Percentiles rank a stretch among this genome's conserved stretches.
These are phyloP conservation scores for Enteromius treurensis DNA, from an alignment of 2,797 vertebrate species.

Conservation along the genomic window DNA sequence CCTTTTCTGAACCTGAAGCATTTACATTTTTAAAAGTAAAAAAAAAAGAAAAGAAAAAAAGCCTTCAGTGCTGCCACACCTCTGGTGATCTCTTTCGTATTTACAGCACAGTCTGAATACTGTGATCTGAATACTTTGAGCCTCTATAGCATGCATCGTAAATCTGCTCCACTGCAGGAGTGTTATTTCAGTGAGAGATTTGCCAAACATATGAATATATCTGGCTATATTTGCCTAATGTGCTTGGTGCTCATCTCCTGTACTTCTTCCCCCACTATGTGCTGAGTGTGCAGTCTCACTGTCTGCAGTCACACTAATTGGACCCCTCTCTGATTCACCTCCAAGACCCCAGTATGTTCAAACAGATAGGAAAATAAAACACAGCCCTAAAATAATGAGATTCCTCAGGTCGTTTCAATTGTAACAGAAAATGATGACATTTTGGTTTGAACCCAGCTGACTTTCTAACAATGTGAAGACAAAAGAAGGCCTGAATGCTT, in stretches of 20 bases:
- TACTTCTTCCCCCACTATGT: conserved; percentile 62
- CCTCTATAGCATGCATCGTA: conserved; percentile 20
- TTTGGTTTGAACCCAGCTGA: conserved; percentile 80
- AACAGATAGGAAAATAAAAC: conserved; percentile 84
- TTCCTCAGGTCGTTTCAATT: conserved; percentile 77
- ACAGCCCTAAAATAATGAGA: conserved; percentile 82
- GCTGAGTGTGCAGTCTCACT: conserved; percentile 78
- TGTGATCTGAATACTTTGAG: conserved; percentile 13
- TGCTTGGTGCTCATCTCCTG: conserved; percentile 37
- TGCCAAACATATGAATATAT: conserved; percentile 51
- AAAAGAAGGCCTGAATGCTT: conserved; percentile 70
- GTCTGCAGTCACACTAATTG: conserved; percentile 83
- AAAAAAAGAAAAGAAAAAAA: neutral
- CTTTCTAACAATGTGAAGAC: conserved; percentile 77
- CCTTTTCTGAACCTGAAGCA: neutral
- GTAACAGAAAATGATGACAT: conserved; percentile 84
- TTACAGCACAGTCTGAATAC: neutral
- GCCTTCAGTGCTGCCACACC: neutral
- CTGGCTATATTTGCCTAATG: conserved; percentile 50
- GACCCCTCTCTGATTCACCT: conserved; percentile 79
- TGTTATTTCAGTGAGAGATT: conserved; percentile 48
- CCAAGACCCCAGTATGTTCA: conserved; percentile 78
- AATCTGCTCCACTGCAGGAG: conserved; percentile 28
- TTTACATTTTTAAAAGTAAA: neutral
- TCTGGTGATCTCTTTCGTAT: neutral